phyloP scores from a whole-genome alignment of 1,140 invertebrate genomes.

The Lerema accius region DNA sequence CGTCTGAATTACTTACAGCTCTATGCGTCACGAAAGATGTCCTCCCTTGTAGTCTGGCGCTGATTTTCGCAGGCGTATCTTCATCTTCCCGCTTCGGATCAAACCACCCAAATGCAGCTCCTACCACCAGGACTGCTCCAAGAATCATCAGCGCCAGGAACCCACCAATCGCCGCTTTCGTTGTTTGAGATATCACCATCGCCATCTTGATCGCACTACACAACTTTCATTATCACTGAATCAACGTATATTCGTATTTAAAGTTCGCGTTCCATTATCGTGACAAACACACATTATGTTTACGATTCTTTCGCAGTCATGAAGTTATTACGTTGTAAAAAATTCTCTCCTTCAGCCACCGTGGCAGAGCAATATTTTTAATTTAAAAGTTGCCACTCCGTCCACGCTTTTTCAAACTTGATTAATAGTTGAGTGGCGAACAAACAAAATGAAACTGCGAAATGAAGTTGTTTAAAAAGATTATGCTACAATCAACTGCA shows the following conservation, averaged over 20 bases:
- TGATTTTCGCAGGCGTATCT: slow-evolving; percentile 73
- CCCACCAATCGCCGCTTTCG: slow-evolving; percentile 74
- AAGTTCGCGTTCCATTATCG: slow-evolving; percentile 19
- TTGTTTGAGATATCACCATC: slow-evolving; percentile 79
- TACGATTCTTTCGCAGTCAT: slow-evolving; percentile 17
- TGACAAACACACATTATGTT: slow-evolving; percentile 19
- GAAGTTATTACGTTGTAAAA: slow-evolving; percentile 26
- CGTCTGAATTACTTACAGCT: slow-evolving; percentile 76
- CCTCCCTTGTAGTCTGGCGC: slow-evolving; percentile 73
- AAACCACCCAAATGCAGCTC: slow-evolving; percentile 75
- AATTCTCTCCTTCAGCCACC: slow-evolving; percentile 16
- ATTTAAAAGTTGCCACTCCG: slow-evolving; percentile 33
- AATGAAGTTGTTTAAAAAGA: slow-evolving; percentile 25
- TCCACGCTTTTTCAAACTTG: slow-evolving; percentile 31
- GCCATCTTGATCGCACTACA: slow-evolving; percentile 71
- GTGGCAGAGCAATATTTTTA: slow-evolving; percentile 31
- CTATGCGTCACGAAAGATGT: slow-evolving; percentile 76
- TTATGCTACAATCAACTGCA: slow-evolving; percentile 11
- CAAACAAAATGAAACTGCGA: slow-evolving; percentile 24
- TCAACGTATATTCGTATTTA: slow-evolving; percentile 1
- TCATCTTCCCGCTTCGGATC: slow-evolving; percentile 74
- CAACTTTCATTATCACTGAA: slow-evolving; percentile 56
- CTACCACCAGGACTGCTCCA: slow-evolving; percentile 74
- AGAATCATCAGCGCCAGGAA: slow-evolving; percentile 74
- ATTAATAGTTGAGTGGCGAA: slow-evolving; percentile 32